Percentiles rank a stretch among this genome's conserved stretches.
These are phyloP conservation scores for Dynastes hyllus DNA, from an alignment of 2,888 invertebrate genomes.

Conservation along the genomic window DNA sequence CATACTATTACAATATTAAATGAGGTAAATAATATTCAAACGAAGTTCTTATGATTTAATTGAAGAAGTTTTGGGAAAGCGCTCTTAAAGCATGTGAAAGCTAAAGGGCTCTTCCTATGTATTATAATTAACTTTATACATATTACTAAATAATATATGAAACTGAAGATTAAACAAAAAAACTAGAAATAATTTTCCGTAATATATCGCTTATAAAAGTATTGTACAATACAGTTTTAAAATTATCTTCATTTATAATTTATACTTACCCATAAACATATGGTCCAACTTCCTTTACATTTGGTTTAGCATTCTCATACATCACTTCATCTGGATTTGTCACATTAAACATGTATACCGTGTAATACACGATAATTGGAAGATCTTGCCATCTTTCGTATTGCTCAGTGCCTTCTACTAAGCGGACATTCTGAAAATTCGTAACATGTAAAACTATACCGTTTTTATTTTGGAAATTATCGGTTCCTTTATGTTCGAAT, in stretches of 20 bases:
- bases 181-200: too few species aligned
- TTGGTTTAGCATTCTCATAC: conserved; percentile 20
- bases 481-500: not conserved
- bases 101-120: too few species aligned
- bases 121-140: too few species aligned
- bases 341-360: conserved; percentile 26
- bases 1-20: too few species aligned
- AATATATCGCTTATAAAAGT: too few species aligned
- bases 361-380: conserved; percentile 17
- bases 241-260: not conserved
- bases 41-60: too few species aligned
- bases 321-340: conserved; percentile 28
- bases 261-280: conserved; percentile 45
- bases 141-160: too few species aligned
- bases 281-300: conserved; percentile 40
- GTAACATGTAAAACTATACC: not conserved
- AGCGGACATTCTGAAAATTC: conserved; percentile 19
- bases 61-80: too few species aligned
- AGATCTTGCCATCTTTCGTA: conserved; percentile 23
- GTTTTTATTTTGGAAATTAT: not conserved
- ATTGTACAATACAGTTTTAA: too few species aligned
- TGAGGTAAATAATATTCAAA: too few species aligned
- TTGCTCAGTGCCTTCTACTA: conserved; percentile 26
- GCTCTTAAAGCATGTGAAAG: too few species aligned
- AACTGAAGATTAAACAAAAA: too few species aligned